Conservation (phyloP, 37 sponge, comb jelly and placozoan species). For the Dysidea cf. avara region DNA sequence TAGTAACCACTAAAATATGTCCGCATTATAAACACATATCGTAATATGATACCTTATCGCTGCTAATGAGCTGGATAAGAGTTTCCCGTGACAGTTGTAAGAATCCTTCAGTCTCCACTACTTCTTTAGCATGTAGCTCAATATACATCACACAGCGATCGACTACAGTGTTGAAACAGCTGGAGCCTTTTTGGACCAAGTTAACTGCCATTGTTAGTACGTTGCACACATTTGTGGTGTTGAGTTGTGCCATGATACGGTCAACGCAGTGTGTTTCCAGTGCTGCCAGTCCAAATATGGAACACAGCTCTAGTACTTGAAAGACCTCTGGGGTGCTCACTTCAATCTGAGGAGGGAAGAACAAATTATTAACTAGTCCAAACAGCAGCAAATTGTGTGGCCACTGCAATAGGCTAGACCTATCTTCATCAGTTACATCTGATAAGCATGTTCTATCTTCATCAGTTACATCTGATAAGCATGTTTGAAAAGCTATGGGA, state of each 20-base stretch:
- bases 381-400: too few species aligned
- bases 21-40: too few species aligned
- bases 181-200: neutral
- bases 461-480: too few species aligned
- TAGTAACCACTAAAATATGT: too few species aligned
- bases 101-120: conserved; percentile 40
- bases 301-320: conserved; percentile 19
- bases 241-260: neutral
- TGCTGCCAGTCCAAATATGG: too few species aligned
- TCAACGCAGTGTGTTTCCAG: neutral
- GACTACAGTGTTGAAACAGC: conserved; percentile 15
- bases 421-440: too few species aligned
- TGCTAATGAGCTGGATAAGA: conserved; percentile 43
- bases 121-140: conserved; percentile 34
- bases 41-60: conserved; percentile 65
- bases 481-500: too few species aligned
- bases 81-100: conserved; percentile 42
- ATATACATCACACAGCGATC: conserved; percentile 56
- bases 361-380: too few species aligned
- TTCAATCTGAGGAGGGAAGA: conserved; percentile 8
- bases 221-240: neutral
- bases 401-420: too few species aligned
- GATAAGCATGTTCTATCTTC: too few species aligned
- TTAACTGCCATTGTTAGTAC: neutral
- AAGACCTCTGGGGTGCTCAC: conserved; percentile 17